Base-by-base conservation (phyloP, 2,888 invertebrate species). In the Aromia moschata region DNA sequence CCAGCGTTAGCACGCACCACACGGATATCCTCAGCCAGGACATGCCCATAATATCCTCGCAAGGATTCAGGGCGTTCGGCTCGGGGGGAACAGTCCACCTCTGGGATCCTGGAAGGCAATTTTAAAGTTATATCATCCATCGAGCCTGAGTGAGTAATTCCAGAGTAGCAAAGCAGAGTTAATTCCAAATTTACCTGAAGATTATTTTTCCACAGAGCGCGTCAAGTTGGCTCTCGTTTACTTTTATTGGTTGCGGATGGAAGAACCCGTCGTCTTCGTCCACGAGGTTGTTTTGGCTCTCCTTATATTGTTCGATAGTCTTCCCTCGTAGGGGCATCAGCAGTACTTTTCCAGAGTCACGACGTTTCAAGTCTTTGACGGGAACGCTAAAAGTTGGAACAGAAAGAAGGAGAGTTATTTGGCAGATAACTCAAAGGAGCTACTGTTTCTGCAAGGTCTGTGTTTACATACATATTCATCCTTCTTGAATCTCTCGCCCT, bases 21-120 rank as follows among this genome's bases (percentile, higher is more conserved):
- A 95, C 93, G 49, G 92, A 89, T 66, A 88, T 85, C 54, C 93
- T 85, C 1, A 93, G 82, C 88, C 90, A 91, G 40, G 86, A 80
- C 78, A 89, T 89, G 16, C 93, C 93, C 90, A 94, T 93, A 57
- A 94, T 92, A 77, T 94, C 94, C 76, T 94, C 94, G 79, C 94
- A 94, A 0, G 94, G 94, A 80, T 93, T 94, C 47, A 94, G 81
- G 0, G 91, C 92, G 78, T 94, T 89, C 0, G 93, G 90, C 61
- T 84, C 83, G 0, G 94, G 94, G n/a, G 33, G 83, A 84, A 76
- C 93, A 93, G 71, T 85, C 83, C 2, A 90, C 83, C 65, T 82
- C 74, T n/a, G 79, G 80, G 62, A 84, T 82, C 47, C 79, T 80
- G 54, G 41, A 65, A 68, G 44, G 58, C 37, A 37, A 37, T 12